phyloP scores from a whole-genome alignment of 2,888 invertebrate species.

The Chloromyia formosa region DNA sequence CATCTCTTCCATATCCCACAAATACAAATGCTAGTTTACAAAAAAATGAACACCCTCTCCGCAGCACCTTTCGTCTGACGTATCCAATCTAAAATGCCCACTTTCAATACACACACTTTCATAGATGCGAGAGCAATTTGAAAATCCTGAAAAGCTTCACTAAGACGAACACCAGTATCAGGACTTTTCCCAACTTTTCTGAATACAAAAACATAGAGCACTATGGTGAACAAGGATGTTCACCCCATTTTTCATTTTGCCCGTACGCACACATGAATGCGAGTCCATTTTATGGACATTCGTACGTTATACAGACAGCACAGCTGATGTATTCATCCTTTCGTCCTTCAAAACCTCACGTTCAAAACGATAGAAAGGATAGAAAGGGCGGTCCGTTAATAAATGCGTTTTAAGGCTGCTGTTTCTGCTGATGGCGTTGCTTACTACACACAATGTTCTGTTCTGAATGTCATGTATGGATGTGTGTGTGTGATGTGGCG shows the following conservation, averaged over 20 bases:
- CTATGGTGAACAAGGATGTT: conserved; percentile 31
- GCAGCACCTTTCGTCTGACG: no score
- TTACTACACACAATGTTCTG: conserved; percentile 24
- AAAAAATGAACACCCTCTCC: no score
- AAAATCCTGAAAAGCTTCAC: no score
- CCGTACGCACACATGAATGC: conserved; percentile 7
- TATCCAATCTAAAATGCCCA: no score
- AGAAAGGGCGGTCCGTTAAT: conserved; percentile 40
- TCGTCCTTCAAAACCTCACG: conserved; percentile 30
- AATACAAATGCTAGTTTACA: no score
- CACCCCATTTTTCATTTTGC: conserved; percentile 37
- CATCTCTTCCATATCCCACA: no score
- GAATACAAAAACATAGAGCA: background rate
- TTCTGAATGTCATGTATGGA: background rate
- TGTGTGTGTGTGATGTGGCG: conserved; percentile 12
- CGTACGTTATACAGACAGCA: conserved; percentile 5
- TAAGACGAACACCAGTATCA: no score
- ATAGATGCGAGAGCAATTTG: no score
- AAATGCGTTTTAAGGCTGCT: conserved; percentile 40
- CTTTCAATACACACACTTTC: no score
- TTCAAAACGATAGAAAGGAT: conserved; percentile 22
- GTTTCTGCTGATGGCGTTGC: background rate
- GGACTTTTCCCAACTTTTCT: conserved; percentile 28
- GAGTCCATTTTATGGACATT: conserved; percentile 12
- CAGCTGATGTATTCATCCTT: conserved; percentile 22